Conservation (phyloP, 2,888 invertebrate genomes). For the Griposia aprilina region DNA sequence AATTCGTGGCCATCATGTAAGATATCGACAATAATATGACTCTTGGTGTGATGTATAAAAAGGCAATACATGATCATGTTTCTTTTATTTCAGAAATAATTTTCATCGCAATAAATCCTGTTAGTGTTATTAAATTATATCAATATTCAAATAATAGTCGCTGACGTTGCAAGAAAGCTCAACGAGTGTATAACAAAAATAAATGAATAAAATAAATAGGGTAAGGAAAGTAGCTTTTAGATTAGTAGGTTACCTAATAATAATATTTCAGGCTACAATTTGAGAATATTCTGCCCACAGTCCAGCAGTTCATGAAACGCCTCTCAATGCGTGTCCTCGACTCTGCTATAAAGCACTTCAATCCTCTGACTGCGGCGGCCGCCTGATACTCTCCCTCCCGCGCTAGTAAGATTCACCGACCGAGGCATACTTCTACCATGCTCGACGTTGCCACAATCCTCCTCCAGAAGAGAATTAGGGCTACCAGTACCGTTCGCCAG, state of each 20-base stretch:
- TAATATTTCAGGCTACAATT: neutral
- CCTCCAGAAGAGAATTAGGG: too few relatives aligned
- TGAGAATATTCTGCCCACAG: neutral
- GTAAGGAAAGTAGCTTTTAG: neutral
- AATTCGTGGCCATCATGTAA: slow-evolving; percentile 11
- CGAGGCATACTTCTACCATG: too few relatives aligned
- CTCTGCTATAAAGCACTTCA: too few relatives aligned
- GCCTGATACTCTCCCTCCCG: too few relatives aligned
- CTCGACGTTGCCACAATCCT: too few relatives aligned
- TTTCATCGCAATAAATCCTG: neutral
- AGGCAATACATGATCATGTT: neutral
- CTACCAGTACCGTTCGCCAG: too few relatives aligned
- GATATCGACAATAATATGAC: slow-evolving; percentile 1
- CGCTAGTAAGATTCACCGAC: too few relatives aligned
- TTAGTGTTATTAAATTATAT: neutral
- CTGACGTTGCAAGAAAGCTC: neutral
- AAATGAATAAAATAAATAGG: neutral
- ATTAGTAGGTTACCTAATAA: neutral
- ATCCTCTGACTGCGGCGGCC: too few relatives aligned
- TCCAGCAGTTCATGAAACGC: too few relatives aligned
- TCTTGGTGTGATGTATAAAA: slow-evolving; percentile 23
- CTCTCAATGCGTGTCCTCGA: too few relatives aligned
- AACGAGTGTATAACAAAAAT: neutral
- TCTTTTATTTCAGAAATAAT: neutral
- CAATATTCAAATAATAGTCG: neutral